Percentiles rank a stretch among this genome's conserved stretches.
phyloP scores from a whole-genome alignment of 2,888 invertebrate genomes.

The Scelioninae gen. 2 region DNA sequence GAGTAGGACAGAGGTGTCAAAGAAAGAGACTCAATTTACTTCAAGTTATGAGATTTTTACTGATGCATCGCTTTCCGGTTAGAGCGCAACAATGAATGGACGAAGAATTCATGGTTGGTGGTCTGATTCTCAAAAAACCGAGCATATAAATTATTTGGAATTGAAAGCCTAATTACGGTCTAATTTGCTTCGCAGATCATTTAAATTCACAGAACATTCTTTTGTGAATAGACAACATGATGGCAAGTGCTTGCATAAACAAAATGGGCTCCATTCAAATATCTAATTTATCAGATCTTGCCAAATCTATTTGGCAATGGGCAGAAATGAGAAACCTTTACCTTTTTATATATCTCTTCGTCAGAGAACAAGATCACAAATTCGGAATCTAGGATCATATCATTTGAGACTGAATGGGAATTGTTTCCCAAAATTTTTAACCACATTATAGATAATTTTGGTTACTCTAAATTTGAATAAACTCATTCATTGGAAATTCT shows the following conservation, averaged over 20 bases:
- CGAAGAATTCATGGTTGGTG: slow-evolving; percentile 59
- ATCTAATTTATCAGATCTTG: too few relatives aligned
- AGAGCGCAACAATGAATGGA: slow-evolving; percentile 55
- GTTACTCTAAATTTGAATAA: too few relatives aligned
- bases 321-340: slow-evolving; percentile 20
- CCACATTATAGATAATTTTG: not conserved
- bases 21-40: too few relatives aligned
- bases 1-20: too few relatives aligned
- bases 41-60: slow-evolving; percentile 49
- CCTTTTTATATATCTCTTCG: slow-evolving; percentile 44
- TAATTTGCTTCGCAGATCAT: slow-evolving; percentile 18
- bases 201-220: slow-evolving; percentile 13
- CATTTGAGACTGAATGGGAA: slow-evolving; percentile 30
- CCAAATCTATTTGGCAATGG: slow-evolving; percentile 45
- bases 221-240: slow-evolving; percentile 20
- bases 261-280: slow-evolving; percentile 46
- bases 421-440: not conserved
- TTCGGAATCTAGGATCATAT: slow-evolving; percentile 19
- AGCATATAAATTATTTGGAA: slow-evolving; percentile 55
- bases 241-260: slow-evolving; percentile 50
- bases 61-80: slow-evolving; percentile 59
- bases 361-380: slow-evolving; percentile 38
- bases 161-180: slow-evolving; percentile 28
- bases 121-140: slow-evolving; percentile 38
- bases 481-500: slow-evolving; percentile 15